phyloP scores from a whole-genome alignment of 2,888 invertebrate species.

The Melanargia galathea region DNA sequence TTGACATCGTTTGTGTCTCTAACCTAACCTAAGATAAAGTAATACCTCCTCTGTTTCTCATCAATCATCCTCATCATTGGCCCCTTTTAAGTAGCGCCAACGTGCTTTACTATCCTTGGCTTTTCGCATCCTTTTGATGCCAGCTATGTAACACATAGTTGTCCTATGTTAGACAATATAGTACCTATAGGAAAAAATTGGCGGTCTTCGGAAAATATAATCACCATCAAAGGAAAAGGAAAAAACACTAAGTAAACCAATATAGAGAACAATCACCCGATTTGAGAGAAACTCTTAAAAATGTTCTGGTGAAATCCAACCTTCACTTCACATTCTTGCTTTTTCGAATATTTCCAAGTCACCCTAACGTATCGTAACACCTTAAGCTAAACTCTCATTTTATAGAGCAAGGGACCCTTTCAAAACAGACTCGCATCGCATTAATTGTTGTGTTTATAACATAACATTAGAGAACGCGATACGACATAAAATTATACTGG shows the following conservation, averaged over 20 bases:
- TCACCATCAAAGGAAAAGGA: not conserved
- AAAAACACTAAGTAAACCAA: not conserved
- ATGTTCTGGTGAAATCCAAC: not conserved
- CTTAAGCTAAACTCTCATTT: slow-evolving; percentile 42
- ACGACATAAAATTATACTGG: slow-evolving; percentile 1
- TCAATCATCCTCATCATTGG: too few relatives aligned
- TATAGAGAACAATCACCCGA: not conserved
- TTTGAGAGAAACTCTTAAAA: not conserved
- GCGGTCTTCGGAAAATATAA: too few relatives aligned
- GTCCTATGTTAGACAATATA: too few relatives aligned
- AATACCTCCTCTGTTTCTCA: too few relatives aligned
- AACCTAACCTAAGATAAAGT: too few relatives aligned
- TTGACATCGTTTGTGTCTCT: too few relatives aligned
- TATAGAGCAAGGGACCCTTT: slow-evolving; percentile 46
- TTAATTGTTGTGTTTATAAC: slow-evolving; percentile 49
- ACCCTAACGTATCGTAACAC: slow-evolving; percentile 27
- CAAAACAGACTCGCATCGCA: slow-evolving; percentile 47
- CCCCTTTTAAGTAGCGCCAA: too few relatives aligned
- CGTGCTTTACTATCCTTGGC: too few relatives aligned
- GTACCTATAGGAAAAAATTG: too few relatives aligned
- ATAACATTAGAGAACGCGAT: slow-evolving; percentile 38
- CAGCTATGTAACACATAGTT: too few relatives aligned
- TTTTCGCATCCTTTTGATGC: too few relatives aligned
- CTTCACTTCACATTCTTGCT: not conserved
- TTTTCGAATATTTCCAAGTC: not conserved